Evolutionary conservation across 92 coral and sea anemone species (phyloP).

Genomic region (Umimayanthus kanabou): DNA sequence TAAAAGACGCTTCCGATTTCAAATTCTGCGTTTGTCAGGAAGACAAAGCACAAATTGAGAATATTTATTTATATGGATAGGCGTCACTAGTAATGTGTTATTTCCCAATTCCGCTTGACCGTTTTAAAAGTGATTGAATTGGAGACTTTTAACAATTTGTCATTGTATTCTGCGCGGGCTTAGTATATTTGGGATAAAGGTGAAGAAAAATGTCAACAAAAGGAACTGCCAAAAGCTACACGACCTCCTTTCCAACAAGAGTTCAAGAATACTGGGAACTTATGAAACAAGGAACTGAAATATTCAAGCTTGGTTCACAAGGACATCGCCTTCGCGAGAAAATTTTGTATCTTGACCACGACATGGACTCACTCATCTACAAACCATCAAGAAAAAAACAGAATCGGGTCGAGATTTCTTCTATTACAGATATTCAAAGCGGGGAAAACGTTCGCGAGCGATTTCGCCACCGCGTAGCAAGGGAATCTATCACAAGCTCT

Average conservation of each 20-base stretch:
- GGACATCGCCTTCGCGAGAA: conserved; percentile 37
- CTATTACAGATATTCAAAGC: conserved; percentile 37
- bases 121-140: background rate
- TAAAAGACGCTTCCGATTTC: no score
- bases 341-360: conserved; percentile 37
- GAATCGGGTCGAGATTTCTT: conserved; percentile 34
- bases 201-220: conserved; percentile 4
- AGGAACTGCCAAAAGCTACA: background rate
- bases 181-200: background rate
- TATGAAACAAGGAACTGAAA: conserved; percentile 45
- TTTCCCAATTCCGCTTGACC: background rate
- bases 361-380: conserved; percentile 45
- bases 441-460: conserved; percentile 25
- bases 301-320: conserved; percentile 40
- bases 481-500: conserved; percentile 26
- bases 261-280: conserved; percentile 57
- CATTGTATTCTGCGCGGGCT: no score
- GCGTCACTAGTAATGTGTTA: background rate
- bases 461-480: conserved; percentile 13
- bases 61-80: no score
- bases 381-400: conserved; percentile 36
- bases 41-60: no score
- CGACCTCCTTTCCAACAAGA: conserved; percentile 26
- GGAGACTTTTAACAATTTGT: background rate
- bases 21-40: no score